Percentiles rank a stretch among this genome's conserved stretches.
Conservation (phyloP, 2,797 vertebrate species). For the Onychomys arenicola region DNA sequence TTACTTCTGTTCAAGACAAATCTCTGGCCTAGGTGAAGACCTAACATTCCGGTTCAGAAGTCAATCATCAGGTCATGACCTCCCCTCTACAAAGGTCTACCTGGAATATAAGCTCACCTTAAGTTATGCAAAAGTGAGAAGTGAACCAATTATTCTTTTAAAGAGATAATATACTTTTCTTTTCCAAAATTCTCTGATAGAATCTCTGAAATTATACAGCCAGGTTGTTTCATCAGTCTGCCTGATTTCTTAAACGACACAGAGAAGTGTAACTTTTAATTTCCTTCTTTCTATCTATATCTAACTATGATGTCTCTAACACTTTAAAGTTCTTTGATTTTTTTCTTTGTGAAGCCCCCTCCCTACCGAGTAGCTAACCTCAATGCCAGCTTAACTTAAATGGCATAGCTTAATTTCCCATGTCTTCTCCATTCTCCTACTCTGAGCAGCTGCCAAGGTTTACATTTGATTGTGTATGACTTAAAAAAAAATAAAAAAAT, state of each 20-base stretch:
- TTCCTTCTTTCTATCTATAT: not conserved
- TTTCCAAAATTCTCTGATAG: not conserved
- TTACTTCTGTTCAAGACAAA: not conserved
- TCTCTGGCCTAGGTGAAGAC: not conserved
- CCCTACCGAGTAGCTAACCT: not conserved
- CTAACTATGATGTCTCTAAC: not conserved
- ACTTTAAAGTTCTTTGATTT: not conserved
- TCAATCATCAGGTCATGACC: not conserved
- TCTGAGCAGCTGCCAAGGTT: not conserved
- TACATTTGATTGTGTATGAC: not conserved
- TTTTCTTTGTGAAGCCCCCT: not conserved
- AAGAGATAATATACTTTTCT: not conserved
- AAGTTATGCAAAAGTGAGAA: not conserved
- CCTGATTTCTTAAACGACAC: not conserved
- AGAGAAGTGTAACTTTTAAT: not conserved
- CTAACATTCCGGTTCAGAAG: not conserved
- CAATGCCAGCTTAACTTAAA: too few relatives aligned
- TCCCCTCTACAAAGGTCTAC: not conserved
- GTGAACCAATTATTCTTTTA: not conserved
- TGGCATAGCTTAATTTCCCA: not conserved
- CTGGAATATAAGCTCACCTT: not conserved
- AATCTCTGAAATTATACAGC: not conserved
- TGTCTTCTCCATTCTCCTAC: not conserved
- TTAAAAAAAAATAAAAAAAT: not conserved
- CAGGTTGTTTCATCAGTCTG: not conserved